Base-by-base conservation (phyloP, 2,113 vertebrate species). In the Thymallus thymallus region DNA sequence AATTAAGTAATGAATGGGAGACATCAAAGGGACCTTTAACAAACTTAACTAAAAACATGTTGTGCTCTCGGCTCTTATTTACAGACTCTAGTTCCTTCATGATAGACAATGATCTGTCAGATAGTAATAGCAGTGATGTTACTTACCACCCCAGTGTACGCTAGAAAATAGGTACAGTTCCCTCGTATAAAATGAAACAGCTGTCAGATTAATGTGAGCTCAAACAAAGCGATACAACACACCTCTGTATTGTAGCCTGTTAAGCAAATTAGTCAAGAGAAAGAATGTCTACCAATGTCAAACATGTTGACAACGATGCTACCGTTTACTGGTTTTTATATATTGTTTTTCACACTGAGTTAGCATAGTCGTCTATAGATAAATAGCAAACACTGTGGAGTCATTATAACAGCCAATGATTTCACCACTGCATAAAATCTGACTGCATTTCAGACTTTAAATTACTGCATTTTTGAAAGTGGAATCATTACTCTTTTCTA, bases 1-100 rank as follows among this genome's bases (percentile, higher is more conserved):
- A 71, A 71, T 71, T 61, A 56, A 60, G 51, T 60, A 71, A 71
- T 71, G 32, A 71, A 32, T 60, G 26, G 51, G 18, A 71, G 26
- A 71, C 24, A 71, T 71, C 51, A 71, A 71, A 71, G 69, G 6
- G 51, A 55, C 18, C 13, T 55, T 55, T 55, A 55, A 55, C 13
- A 20, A 55, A 55, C 13, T 18, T 20, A 55, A 20, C 13, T 55
- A 20, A 20, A 55, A 18, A 55, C 51, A 55, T 20, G 13, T 6
- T 55, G 35, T 41, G 35, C 51, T 55, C 14, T 55, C 18, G 51
- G 13, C 51, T 5, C 20, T 55, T 55, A 14, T 55, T 51, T 16
- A 51, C 48, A 12, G 14, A 51, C 48, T 51, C 48, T 32, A 6
- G 32, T 32, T 32, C 32, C 35, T 41, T 41, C 35, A 41, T 41